These are phyloP conservation scores for Xylocopa sonorina DNA, from an alignment of 1,140 invertebrate genomes.

Conservation along the genomic window DNA sequence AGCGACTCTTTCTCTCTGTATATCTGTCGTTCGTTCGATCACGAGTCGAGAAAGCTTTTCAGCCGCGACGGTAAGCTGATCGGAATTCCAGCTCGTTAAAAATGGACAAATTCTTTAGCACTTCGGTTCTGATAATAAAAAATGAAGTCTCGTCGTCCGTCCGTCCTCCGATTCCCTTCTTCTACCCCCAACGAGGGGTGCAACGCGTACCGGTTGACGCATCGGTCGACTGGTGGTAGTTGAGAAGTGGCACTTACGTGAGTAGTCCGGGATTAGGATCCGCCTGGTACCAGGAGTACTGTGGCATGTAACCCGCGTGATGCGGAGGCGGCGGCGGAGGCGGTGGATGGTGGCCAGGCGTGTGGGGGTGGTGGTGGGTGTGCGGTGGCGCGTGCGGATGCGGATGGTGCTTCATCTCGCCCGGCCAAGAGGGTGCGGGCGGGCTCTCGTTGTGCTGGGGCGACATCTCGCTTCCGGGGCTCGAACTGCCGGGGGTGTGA, in stretches of 20 bases:
- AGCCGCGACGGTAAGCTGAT: no score
- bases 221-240: background rate
- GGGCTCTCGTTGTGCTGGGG: constrained; percentile 83
- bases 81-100: background rate
- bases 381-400: constrained; percentile 84
- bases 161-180: no score
- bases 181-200: no score
- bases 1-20: background rate
- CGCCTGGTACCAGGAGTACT: constrained; percentile 90
- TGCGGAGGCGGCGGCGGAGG: constrained; percentile 80
- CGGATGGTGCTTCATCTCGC: constrained; percentile 88
- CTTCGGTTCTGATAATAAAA: no score
- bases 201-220: background rate
- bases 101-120: no score
- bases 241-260: constrained; percentile 84
- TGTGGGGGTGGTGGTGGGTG: constrained; percentile 84
- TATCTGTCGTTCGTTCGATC: background rate
- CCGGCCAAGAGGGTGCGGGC: constrained; percentile 85
- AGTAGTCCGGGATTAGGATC: constrained; percentile 88
- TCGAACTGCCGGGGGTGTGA: constrained; percentile 83
- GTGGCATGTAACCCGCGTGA: constrained; percentile 86
- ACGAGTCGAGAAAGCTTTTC: background rate
- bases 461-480: constrained; percentile 84
- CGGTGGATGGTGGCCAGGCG: constrained; percentile 84
- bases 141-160: background rate